Conservation (phyloP, 2,797 vertebrate species). For the Anguilla obscura region DNA sequence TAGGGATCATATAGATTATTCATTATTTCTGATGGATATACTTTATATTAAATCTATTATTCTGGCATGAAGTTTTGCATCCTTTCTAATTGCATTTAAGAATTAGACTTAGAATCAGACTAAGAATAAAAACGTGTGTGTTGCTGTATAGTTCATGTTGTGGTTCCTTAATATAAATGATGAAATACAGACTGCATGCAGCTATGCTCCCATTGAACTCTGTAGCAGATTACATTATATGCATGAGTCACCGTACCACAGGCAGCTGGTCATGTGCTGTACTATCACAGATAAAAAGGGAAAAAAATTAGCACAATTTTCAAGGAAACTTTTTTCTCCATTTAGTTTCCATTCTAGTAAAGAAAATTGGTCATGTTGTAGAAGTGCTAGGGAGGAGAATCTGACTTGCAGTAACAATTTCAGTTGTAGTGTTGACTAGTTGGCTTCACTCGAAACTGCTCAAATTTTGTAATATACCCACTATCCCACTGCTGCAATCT, state of each 20-base stretch:
- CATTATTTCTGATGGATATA: neutral
- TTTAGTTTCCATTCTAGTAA: neutral
- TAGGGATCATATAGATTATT: neutral
- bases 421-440: neutral
- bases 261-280: slow-evolving; percentile 23
- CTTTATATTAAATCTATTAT: neutral
- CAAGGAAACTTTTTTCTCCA: neutral
- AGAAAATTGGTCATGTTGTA: neutral
- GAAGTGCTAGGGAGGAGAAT: neutral
- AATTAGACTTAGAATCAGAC: neutral
- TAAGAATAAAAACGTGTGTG: neutral
- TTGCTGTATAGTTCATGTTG: neutral
- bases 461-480: neutral
- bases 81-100: neutral
- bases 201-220: slow-evolving; percentile 20
- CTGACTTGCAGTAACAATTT: neutral
- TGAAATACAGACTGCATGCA: neutral
- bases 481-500: neutral
- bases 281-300: slow-evolving; percentile 19
- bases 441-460: neutral
- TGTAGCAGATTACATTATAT: slow-evolving; percentile 32
- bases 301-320: neutral
- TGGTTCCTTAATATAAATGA: neutral
- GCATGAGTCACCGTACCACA: slow-evolving; percentile 7
- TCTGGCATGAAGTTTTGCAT: neutral